Evolutionary conservation across 2,797 vertebrate genomes (phyloP).

Genomic region (Loris lydekkerianus): DNA sequence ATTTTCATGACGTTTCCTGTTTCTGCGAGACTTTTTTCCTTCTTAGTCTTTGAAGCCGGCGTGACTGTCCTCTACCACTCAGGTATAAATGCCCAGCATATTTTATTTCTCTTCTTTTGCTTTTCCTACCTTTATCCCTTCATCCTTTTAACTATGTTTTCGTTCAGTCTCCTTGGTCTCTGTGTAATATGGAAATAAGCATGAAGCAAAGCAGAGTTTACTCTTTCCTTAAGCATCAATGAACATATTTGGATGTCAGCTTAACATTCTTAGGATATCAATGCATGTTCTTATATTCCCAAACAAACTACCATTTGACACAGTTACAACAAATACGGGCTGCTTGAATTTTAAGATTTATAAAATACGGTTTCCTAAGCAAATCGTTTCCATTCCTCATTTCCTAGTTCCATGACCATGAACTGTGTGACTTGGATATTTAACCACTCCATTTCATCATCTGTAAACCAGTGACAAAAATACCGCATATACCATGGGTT

Average conservation of each 20-base stretch:
- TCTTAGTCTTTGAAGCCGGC: not conserved
- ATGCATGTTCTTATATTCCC: not conserved
- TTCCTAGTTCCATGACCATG: not conserved
- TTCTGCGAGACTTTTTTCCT: not conserved
- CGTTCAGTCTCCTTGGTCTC: not conserved
- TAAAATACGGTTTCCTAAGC: not conserved
- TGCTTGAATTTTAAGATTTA: constrained; percentile 2
- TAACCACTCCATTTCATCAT: not conserved
- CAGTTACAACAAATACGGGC: not conserved
- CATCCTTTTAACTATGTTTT: not conserved
- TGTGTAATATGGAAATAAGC: not conserved
- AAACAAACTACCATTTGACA: not conserved
- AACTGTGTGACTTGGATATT: not conserved
- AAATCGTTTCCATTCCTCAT: not conserved
- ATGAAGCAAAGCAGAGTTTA: not conserved
- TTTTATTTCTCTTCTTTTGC: not conserved
- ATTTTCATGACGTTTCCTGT: not conserved
- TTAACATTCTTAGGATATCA: not conserved
- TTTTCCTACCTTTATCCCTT: not conserved
- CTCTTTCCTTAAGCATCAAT: not conserved
- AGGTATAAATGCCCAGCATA: not conserved
- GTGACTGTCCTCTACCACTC: not conserved
- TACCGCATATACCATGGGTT: not conserved
- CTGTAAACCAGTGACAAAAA: not conserved
- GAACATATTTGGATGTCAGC: not conserved